A percentile compares a stretch with the other conserved stretches of the same genome.
Evolutionary conservation across 1,140 invertebrate species (phyloP).

Genomic region (Drosophila mauritiana): DNA sequence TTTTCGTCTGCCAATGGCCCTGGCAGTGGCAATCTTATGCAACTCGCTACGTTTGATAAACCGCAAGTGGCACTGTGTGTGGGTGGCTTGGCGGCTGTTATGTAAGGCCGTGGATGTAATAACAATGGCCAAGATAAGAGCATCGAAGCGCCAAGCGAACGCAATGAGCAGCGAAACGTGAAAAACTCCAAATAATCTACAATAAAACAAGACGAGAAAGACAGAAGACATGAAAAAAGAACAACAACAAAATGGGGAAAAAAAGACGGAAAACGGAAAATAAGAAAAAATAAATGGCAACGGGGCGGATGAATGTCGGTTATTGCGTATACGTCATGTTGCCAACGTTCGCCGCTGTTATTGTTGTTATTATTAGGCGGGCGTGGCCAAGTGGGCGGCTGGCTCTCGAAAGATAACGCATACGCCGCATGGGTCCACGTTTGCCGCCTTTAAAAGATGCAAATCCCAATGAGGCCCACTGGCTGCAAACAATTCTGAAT

Average conservation of each 20-base stretch:
- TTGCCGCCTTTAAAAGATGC: constrained; percentile 39
- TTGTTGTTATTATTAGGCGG: constrained; percentile 37
- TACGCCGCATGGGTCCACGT: constrained; percentile 49
- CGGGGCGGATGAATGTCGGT: constrained; percentile 55
- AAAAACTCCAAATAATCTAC: constrained; percentile 51
- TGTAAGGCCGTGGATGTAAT: constrained; percentile 44
- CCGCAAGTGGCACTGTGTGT: constrained; percentile 32
- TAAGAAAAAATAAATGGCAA: constrained; percentile 8
- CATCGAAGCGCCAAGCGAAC: constrained; percentile 20
- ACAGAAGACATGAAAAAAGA: neutral
- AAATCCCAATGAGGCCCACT: constrained; percentile 40
- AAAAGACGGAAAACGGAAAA: neutral
- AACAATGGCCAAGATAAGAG: constrained; percentile 46
- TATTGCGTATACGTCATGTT: constrained; percentile 19
- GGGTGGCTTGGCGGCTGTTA: constrained; percentile 6
- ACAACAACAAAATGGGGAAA: neutral
- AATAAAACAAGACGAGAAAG: constrained; percentile 16
- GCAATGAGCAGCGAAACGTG: constrained; percentile 45
- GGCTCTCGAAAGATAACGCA: constrained; percentile 43
- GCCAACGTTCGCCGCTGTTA: constrained; percentile 1
- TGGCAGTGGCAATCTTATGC: constrained; percentile 42
- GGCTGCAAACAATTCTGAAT: constrained; percentile 52
- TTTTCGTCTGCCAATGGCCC: constrained; percentile 22
- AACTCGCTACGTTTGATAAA: constrained; percentile 52
- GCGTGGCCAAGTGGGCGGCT: constrained; percentile 36